phyloP scores from a whole-genome alignment of 2,888 invertebrate species.

The Argyra leucocephala region DNA sequence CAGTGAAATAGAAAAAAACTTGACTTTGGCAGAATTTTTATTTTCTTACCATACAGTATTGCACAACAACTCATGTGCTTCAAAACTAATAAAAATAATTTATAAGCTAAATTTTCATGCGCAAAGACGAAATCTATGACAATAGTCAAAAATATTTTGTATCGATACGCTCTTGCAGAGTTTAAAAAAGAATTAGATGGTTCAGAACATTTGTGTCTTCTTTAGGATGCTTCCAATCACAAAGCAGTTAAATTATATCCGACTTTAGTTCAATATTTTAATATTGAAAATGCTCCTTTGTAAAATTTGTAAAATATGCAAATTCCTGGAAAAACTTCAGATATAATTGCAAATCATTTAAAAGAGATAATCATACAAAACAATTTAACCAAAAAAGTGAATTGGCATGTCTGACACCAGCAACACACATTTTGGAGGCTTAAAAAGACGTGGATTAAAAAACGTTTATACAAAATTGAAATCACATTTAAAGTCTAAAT shows the following conservation, averaged over 20 bases:
- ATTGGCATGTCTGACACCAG: too few species aligned
- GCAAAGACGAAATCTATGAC: not conserved
- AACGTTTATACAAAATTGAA: slow-evolving; percentile 8
- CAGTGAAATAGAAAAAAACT: slow-evolving; percentile 7
- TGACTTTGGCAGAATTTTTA: slow-evolving; percentile 8
- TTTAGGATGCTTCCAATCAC: not conserved
- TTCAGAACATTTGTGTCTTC: slow-evolving; percentile 7
- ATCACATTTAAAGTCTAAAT: slow-evolving; percentile 8
- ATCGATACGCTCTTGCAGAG: slow-evolving; percentile 4
- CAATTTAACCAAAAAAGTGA: too few species aligned
- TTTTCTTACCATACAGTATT: not conserved
- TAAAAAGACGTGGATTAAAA: slow-evolving; percentile 8
- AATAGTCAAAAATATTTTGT: slow-evolving; percentile 7
- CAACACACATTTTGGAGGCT: slow-evolving; percentile 8
- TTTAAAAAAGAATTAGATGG: slow-evolving; percentile 9
- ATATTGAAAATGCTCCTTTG: slow-evolving; percentile 1
- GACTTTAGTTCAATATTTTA: slow-evolving; percentile 5
- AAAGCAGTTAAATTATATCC: not conserved
- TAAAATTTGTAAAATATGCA: too few species aligned
- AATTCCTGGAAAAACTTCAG: too few species aligned
- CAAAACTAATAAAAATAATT: slow-evolving; percentile 7
- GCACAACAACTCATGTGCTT: slow-evolving; percentile 1
- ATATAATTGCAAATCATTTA: too few species aligned
- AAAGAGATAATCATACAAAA: too few species aligned
- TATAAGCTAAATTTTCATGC: slow-evolving; percentile 7